Conservation (phyloP, 1,140 invertebrate species). For the Halesus radiatus region DNA sequence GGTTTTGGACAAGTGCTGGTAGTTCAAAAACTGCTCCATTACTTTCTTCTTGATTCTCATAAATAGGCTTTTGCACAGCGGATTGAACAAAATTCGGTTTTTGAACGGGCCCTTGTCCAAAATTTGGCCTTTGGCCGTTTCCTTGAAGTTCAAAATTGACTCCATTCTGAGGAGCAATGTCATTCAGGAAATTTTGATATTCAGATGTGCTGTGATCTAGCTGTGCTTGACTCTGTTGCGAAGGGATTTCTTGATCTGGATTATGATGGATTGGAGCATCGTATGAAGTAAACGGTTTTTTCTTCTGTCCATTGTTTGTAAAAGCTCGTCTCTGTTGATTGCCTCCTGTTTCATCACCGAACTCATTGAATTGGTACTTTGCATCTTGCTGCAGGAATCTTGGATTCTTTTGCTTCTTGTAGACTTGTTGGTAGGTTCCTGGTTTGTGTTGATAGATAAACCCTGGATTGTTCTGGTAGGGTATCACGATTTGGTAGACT, state of each 20-base stretch:
- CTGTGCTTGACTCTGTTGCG: neutral
- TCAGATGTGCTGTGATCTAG: neutral
- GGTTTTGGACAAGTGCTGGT: too few relatives aligned
- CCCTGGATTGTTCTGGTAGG: neutral
- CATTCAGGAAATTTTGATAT: constrained; percentile 9
- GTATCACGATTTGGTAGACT: neutral
- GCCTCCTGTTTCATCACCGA: neutral
- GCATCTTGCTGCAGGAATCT: neutral
- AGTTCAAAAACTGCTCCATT: too few relatives aligned
- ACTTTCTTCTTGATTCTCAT: too few relatives aligned
- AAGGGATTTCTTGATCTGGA: neutral
- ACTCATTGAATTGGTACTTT: neutral
- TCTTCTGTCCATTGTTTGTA: neutral
- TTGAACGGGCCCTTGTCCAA: too few relatives aligned
- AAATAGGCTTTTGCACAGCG: too few relatives aligned
- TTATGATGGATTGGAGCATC: constrained; percentile 19
- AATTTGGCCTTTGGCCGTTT: neutral
- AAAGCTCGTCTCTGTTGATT: neutral
- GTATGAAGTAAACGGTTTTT: constrained; percentile 7
- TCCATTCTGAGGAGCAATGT: constrained; percentile 8
- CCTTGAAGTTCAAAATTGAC: constrained; percentile 7
- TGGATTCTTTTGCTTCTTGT: neutral
- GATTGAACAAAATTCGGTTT: too few relatives aligned
- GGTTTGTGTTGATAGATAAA: neutral
- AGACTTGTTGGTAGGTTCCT: neutral